Evolutionary conservation across 2,797 vertebrate genomes (phyloP).

Genomic region (Eospalax fontanierii): DNA sequence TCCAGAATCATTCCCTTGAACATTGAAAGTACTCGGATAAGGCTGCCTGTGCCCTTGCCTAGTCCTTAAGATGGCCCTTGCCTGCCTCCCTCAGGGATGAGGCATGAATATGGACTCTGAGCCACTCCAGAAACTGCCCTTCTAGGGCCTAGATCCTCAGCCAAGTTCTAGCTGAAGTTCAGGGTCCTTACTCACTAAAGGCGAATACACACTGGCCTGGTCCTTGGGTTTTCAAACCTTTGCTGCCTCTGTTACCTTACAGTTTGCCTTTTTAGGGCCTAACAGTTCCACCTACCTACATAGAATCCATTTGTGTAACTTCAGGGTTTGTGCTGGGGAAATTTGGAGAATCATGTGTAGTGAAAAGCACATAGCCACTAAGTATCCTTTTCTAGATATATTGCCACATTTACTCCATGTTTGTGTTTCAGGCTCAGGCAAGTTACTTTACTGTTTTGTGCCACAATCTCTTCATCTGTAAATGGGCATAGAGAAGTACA

Average conservation of each 20-base stretch:
- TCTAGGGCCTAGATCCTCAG: not conserved
- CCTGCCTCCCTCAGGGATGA: not conserved
- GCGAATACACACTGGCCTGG: not conserved
- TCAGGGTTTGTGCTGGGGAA: not conserved
- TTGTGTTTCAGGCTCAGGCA: not conserved
- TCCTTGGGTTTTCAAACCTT: slow-evolving; percentile 28
- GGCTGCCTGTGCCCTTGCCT: not conserved
- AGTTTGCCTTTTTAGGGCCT: not conserved
- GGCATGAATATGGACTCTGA: not conserved
- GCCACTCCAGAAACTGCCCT: not conserved
- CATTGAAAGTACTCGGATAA: not conserved
- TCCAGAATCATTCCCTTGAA: not conserved
- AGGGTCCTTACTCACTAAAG: not conserved
- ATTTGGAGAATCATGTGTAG: not conserved
- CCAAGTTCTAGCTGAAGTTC: not conserved
- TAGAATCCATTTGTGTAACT: slow-evolving; percentile 52
- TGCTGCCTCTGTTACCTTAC: slow-evolving; percentile 9
- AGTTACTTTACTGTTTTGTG: not conserved
- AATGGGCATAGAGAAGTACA: slow-evolving; percentile 6
- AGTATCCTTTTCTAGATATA: not conserved
- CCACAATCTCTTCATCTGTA: slow-evolving; percentile 11
- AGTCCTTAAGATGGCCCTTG: not conserved
- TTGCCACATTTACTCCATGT: slow-evolving; percentile 5
- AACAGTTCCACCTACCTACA: not conserved
- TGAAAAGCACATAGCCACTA: not conserved